A percentile compares a stretch with the other conserved stretches of the same genome.
phyloP scores from a whole-genome alignment of 2,888 invertebrate genomes.

The Lagria hirta region DNA sequence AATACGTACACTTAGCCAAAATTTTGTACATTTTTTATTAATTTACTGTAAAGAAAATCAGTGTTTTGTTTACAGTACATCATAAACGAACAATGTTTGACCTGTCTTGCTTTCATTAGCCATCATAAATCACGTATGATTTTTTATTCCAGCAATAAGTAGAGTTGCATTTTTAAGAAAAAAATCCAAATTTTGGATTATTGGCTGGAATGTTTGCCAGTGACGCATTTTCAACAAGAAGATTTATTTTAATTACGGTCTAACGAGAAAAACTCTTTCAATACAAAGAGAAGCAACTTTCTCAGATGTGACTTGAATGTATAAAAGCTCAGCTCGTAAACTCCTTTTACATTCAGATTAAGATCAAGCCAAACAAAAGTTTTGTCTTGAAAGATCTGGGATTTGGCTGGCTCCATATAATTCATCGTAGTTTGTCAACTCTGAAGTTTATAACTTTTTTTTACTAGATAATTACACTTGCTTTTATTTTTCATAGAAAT shows the following conservation, averaged over 20 bases:
- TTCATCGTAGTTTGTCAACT: slow-evolving; percentile 9
- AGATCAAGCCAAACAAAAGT: slow-evolving; percentile 28
- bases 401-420: slow-evolving; percentile 21
- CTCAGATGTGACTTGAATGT: slow-evolving; percentile 45
- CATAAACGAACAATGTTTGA: too few relatives aligned
- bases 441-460: too few relatives aligned
- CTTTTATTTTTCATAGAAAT: too few relatives aligned
- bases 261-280: slow-evolving; percentile 49
- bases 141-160: too few relatives aligned
- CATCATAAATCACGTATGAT: too few relatives aligned
- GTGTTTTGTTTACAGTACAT: too few relatives aligned
- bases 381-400: slow-evolving; percentile 19
- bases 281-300: slow-evolving; percentile 46
- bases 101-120: too few relatives aligned
- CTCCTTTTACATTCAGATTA: slow-evolving; percentile 30
- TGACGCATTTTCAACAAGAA: slow-evolving; percentile 39
- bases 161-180: too few relatives aligned
- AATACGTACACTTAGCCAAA: too few relatives aligned
- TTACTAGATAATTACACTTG: too few relatives aligned
- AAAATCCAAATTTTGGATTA: slow-evolving; percentile 28
- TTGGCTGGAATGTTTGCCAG: slow-evolving; percentile 28
- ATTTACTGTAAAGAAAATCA: too few relatives aligned
- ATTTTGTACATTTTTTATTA: too few relatives aligned
- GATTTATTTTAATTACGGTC: slow-evolving; percentile 52
- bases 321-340: slow-evolving; percentile 31